phyloP scores from a whole-genome alignment of 2,797 vertebrate genomes.

The Lemur catta region DNA sequence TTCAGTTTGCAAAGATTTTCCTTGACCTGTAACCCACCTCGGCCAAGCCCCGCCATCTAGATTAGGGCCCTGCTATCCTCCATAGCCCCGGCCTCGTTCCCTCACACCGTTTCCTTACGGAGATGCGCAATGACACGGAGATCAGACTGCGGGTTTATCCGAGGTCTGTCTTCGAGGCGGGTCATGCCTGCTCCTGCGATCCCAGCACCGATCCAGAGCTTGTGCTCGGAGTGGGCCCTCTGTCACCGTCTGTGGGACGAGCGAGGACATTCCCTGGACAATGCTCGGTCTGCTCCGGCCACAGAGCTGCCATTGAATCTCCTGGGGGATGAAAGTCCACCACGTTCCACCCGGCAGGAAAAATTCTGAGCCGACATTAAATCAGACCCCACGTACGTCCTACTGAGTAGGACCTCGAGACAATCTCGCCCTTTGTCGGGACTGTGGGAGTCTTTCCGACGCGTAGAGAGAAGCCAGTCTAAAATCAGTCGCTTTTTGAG shows the following conservation, averaged over 20 bases:
- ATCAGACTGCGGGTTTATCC: background rate
- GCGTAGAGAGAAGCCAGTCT: slow-evolving; percentile 26
- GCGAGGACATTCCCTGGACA: background rate
- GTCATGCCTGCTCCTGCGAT: background rate
- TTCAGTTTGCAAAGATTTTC: background rate
- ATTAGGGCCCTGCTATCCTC: background rate
- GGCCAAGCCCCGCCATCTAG: background rate
- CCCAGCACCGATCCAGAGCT: background rate
- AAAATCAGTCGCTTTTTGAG: slow-evolving; percentile 65
- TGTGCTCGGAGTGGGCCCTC: background rate
- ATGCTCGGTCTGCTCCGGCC: background rate
- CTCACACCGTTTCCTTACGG: background rate
- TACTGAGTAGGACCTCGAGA: slow-evolving; percentile 39
- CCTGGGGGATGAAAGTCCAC: background rate
- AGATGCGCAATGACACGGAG: fast-evolving
- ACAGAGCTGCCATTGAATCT: slow-evolving; percentile 25
- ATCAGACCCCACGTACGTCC: slow-evolving; percentile 38
- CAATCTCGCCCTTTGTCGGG: slow-evolving; percentile 68
- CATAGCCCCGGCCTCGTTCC: background rate
- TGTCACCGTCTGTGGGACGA: background rate
- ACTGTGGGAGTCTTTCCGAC: slow-evolving; percentile 52
- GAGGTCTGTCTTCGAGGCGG: background rate
- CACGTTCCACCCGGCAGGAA: slow-evolving; percentile 39
- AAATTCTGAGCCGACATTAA: slow-evolving; percentile 46
- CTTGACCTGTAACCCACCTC: background rate